Conservation (phyloP, 2,888 invertebrate species). For the Drosophila prostipennis region DNA sequence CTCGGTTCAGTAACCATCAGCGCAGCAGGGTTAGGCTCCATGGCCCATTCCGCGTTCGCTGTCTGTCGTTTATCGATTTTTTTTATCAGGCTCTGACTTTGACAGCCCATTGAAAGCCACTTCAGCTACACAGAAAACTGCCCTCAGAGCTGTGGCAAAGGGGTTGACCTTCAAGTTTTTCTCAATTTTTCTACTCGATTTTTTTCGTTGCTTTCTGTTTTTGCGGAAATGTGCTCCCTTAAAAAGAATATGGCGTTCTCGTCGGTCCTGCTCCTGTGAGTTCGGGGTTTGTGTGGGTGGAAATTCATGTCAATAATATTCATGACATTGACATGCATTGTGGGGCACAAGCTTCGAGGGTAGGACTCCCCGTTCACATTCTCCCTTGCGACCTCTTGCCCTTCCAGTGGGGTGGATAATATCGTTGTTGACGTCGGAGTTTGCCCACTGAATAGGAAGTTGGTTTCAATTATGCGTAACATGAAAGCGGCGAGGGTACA, state of each 20-base stretch:
- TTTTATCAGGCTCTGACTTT: conserved; percentile 72
- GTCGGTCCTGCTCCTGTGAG: conserved; percentile 2
- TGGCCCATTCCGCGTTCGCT: conserved; percentile 4
- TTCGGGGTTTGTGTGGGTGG: conserved; percentile 33
- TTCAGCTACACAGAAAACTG: conserved; percentile 25
- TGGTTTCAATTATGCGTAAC: conserved; percentile 73
- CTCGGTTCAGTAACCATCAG: conserved; percentile 40
- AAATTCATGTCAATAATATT: conserved; percentile 78
- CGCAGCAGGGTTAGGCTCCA: conserved; percentile 43
- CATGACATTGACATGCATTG: conserved; percentile 79
- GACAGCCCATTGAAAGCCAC: conserved; percentile 52
- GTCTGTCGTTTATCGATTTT: conserved; percentile 69
- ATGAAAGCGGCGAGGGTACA: conserved; percentile 57
- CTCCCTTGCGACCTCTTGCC: conserved; percentile 1
- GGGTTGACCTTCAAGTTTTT: conserved; percentile 72
- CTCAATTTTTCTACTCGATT: background rate
- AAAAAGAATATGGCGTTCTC: conserved; percentile 55
- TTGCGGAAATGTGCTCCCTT: conserved; percentile 49
- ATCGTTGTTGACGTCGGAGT: conserved; percentile 15
- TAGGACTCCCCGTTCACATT: conserved; percentile 1
- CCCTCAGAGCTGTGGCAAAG: conserved; percentile 51
- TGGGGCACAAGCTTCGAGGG: conserved; percentile 54
- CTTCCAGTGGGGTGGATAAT: conserved; percentile 23
- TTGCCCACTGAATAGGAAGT: conserved; percentile 70
- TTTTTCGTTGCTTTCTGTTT: conserved; percentile 21